Evolutionary conservation across 2,888 invertebrate species (phyloP), one percentile per base, ranked within the genome.

Genomic region (Malthinus seriepunctatus): DNA sequence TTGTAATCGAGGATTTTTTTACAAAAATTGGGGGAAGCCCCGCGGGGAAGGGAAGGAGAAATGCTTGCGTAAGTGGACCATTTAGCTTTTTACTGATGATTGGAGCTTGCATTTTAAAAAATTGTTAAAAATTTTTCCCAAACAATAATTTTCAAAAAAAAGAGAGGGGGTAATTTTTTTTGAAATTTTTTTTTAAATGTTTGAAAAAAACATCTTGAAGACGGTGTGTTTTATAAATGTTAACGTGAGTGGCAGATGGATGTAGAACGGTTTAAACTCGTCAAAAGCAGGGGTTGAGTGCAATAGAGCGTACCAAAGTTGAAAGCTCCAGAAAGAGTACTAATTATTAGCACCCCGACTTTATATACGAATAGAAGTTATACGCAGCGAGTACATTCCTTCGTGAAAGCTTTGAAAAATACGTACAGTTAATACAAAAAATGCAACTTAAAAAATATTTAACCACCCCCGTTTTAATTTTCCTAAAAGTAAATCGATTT

Each of bases 281-380:
- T 62, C 55, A 58, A 58, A 62, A 54, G 57, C 58, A 58, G 58
- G 66, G 66, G 63, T 63, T 64, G 65, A 68, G 69, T 67, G 69
- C 68, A 70, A 70, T 69, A 69, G 70, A 71, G 71, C 68, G 70
- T 65, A 68, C 62, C 70, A 68, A 51, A 60, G 59, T 51, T 71
- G 67, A 70, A 72, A 71, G 63, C 69, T 67, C 62, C 71, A 73
- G 73, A 71, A 76, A 72, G 71, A 75, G 74, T 67, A 73, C 76
- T 75, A 76, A 76, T 76, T 76, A 76, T 75, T 72, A 69, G 71
- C 76, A 75, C 76, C 76, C 74, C 67, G 69, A 56, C 60, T 59
- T 60, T 59, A 54, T 61, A 51, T 33, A 42, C 55, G 55, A 42
- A 53, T 51, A 61, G 59, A 54, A 49, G 54, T 53, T 38, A 48